Base-by-base conservation (phyloP, 2,888 invertebrate genomes). In the Bellardia pandia region DNA sequence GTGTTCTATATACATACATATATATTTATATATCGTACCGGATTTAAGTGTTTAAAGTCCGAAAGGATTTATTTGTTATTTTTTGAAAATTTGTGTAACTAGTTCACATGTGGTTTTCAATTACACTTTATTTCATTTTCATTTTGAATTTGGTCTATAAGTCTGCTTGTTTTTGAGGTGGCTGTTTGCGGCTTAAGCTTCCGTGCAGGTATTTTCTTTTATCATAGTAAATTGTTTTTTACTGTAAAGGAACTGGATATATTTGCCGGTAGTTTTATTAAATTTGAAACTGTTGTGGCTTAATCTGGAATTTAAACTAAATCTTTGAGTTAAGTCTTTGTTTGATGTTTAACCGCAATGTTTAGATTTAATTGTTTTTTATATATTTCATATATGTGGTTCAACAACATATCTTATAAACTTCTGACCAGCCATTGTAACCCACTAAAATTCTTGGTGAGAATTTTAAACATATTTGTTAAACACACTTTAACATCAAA, bases 21-120 rank as follows among this genome's bases (percentile, higher is more conserved):
- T n/a, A 23, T 23, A 23, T 23, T 64, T 53, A 58, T 68, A 23
- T 62, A 51, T 7, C 64, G 40, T 74, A 37, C 45, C 64, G 71
- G 66, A 56, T 64, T 75, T 66, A 56, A 11, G n/a, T 14, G 37
- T 64, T 40, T 48, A 48, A 74, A 75, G 72, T 51, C 76, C 76
- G 69, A 85, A 87, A 87, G 87, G 87, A 85, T 87, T 86, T 72
- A 45, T 81, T 79, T 83, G 62, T 71, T 56, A 48, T 71, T 64
- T 30, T 23, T 42, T 48, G 2, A 30, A 53, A 71, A 53, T 64
- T 45, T 53, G n/a, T 45, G 69, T 11, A 84, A 86, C 58, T 42
- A 56, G 48, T 69, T 86, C 86, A 84, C 71, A 76, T 76, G 84
- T 74, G 86, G 86, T 81, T 81, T 87, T 78, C 62, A 81, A 78